phyloP scores from a whole-genome alignment of 2,888 invertebrate genomes.

The Autographa gamma region DNA sequence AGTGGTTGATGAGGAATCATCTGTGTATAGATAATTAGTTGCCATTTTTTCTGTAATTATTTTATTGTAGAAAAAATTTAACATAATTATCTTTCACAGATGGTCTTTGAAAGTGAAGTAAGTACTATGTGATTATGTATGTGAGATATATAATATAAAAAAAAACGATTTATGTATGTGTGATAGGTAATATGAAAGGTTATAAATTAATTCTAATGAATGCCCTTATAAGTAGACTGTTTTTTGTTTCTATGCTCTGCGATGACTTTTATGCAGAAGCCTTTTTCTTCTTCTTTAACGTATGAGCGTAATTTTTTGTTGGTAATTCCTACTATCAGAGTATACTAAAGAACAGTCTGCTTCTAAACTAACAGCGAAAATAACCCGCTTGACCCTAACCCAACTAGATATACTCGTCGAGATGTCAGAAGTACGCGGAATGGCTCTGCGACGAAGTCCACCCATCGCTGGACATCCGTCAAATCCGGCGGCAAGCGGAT shows the following conservation, averaged over 20 bases:
- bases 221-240: conserved; percentile 62
- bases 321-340: not conserved
- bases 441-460: conserved; percentile 94
- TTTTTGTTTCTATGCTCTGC: conserved; percentile 30
- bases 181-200: conserved; percentile 46
- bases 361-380: conserved; percentile 80
- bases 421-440: conserved; percentile 95
- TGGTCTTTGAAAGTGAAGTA: conserved; percentile 21
- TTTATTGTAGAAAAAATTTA: conserved; percentile 21
- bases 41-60: conserved; percentile 12
- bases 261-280: no score
- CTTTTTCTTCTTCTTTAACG: not conserved
- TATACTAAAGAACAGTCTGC: conserved; percentile 64
- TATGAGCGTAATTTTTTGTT: not conserved
- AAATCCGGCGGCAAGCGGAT: conserved; percentile 81
- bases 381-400: conserved; percentile 87
- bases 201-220: conserved; percentile 49
- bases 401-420: conserved; percentile 95
- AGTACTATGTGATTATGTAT: conserved; percentile 6
- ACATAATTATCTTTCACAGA: conserved; percentile 12
- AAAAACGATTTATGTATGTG: conserved; percentile 13
- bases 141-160: conserved; percentile 8
- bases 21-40: not conserved
- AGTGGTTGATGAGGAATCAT: conserved; percentile 25
- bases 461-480: conserved; percentile 92